A percentile compares a stretch with the other conserved stretches of the same genome.
Evolutionary conservation across 2,888 invertebrate species (phyloP).

Genomic region (Tetropium fuscum): DNA sequence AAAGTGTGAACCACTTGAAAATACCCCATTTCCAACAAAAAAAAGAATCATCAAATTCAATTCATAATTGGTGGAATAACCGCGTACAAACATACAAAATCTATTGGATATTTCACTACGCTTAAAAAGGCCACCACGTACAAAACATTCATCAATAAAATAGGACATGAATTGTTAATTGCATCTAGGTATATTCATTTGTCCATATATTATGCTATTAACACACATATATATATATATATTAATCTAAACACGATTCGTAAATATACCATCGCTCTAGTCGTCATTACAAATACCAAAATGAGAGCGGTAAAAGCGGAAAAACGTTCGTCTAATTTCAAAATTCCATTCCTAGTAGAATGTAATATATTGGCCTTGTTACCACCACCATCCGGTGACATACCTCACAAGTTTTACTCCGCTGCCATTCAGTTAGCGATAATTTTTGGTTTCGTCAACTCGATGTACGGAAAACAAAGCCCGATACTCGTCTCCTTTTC

Average conservation of each 20-base stretch:
- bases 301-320: neutral
- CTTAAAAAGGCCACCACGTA: too few relatives aligned
- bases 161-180: too few relatives aligned
- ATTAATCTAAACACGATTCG: neutral
- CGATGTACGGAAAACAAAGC: conserved; percentile 6
- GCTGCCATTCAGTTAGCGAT: neutral
- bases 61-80: too few relatives aligned
- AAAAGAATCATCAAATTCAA: too few relatives aligned
- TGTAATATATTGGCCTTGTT: conserved; percentile 3
- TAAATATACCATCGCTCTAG: neutral
- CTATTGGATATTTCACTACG: too few relatives aligned
- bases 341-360: neutral
- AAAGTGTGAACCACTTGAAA: too few relatives aligned
- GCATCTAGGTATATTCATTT: too few relatives aligned
- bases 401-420: neutral
- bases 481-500: neutral
- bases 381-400: neutral
- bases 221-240: neutral
- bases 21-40: too few relatives aligned
- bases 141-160: too few relatives aligned
- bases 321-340: neutral
- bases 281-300: neutral
- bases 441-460: neutral
- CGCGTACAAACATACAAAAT: too few relatives aligned
- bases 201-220: too few relatives aligned